phyloP scores from a whole-genome alignment of 2,113 vertebrate species.

The Corydoras maculifer region DNA sequence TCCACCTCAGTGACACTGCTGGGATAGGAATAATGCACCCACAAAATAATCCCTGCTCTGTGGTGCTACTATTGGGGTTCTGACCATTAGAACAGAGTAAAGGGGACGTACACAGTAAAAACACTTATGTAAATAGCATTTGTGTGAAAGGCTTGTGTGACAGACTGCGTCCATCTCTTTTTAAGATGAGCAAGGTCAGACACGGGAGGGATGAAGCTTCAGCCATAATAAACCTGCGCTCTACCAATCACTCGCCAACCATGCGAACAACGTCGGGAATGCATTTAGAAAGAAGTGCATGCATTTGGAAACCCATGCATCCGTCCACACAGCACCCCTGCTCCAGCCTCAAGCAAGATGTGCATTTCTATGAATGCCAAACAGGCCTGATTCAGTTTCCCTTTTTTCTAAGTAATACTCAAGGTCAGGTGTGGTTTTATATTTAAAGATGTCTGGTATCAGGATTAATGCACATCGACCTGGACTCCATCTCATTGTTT shows the following conservation, averaged over 20 bases:
- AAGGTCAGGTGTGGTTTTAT: too few relatives aligned
- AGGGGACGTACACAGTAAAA: too few relatives aligned
- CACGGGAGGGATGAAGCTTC: conserved; percentile 83
- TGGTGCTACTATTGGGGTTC: too few relatives aligned
- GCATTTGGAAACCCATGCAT: conserved; percentile 9
- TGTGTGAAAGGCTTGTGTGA: too few relatives aligned
- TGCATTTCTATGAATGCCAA: conserved; percentile 65
- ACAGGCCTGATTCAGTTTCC: conserved; percentile 47
- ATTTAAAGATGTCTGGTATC: too few relatives aligned
- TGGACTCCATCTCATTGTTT: too few relatives aligned
- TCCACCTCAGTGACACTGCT: too few relatives aligned
- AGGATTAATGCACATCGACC: too few relatives aligned
- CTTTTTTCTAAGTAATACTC: background rate
- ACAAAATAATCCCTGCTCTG: too few relatives aligned
- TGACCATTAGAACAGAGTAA: too few relatives aligned
- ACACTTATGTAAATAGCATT: too few relatives aligned
- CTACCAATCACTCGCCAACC: conserved; percentile 67
- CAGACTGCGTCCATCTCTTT: conserved; percentile 82
- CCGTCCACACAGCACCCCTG: conserved; percentile 20
- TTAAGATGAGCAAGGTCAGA: conserved; percentile 87
- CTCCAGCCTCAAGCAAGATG: conserved; percentile 66
- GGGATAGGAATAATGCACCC: too few relatives aligned
- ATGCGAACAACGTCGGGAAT: background rate
- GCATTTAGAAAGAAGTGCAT: conserved; percentile 14
- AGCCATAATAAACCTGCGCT: conserved; percentile 58